Conservation (phyloP, 2,888 invertebrate species). For the Falcaria lacertinaria region DNA sequence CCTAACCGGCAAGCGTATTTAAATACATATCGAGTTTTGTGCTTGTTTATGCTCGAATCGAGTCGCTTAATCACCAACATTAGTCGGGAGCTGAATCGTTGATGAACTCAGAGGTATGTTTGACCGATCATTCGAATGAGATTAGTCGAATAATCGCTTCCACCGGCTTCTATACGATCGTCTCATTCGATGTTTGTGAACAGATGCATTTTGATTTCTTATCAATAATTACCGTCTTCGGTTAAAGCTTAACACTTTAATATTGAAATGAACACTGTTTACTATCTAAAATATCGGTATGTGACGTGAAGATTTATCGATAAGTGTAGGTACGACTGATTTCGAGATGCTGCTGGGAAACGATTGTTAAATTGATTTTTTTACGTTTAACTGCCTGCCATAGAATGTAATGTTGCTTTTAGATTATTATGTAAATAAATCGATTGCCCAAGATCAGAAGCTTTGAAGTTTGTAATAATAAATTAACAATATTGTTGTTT, state of each 20-base stretch:
- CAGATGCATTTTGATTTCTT: neutral
- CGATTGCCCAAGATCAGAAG: no score
- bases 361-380: no score
- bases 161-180: constrained; percentile 1
- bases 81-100: constrained; percentile 7
- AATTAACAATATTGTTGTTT: no score
- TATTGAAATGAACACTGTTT: no score
- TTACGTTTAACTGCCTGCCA: no score
- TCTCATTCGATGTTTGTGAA: constrained; percentile 10
- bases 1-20: neutral
- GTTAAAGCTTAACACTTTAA: neutral
- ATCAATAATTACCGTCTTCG: neutral
- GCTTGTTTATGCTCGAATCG: constrained; percentile 3
- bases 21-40: neutral
- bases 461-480: no score
- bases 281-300: neutral
- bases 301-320: neutral
- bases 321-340: no score
- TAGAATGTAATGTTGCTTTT: no score
- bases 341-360: no score
- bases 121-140: constrained; percentile 13
- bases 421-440: no score
- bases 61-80: constrained; percentile 6
- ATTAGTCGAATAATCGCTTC: constrained; percentile 5
- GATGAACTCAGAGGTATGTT: constrained; percentile 6